phyloP scores from a whole-genome alignment of 2,113 vertebrate species.

The Phycodurus eques region DNA sequence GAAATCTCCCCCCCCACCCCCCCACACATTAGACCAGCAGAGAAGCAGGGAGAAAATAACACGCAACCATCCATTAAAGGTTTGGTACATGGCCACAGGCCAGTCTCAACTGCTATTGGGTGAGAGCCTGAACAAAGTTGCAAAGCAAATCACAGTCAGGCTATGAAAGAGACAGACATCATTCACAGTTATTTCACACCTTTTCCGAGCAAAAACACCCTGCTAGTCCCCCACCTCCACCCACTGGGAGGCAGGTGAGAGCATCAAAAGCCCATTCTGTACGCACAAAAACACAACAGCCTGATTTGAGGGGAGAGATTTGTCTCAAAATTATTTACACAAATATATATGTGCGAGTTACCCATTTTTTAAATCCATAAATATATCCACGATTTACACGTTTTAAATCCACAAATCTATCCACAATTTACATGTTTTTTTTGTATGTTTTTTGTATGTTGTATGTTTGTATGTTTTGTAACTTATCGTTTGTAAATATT shows the following conservation, averaged over 20 bases:
- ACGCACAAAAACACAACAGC: background rate
- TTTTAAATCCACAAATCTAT: no score
- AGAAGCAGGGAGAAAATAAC: background rate
- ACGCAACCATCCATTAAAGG: background rate
- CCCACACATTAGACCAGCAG: background rate
- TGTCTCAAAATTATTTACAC: no score
- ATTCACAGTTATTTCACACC: slow-evolving; percentile 10
- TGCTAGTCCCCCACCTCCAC: background rate
- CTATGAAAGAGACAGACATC: background rate
- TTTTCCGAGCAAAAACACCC: slow-evolving; percentile 1
- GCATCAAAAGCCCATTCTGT: background rate
- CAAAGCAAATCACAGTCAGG: slow-evolving; percentile 9
- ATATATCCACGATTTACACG: no score
- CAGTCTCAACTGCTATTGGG: background rate
- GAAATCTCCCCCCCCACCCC: background rate
- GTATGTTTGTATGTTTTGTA: no score
- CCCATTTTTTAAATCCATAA: no score
- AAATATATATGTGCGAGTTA: no score
- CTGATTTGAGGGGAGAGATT: background rate
- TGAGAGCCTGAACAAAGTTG: slow-evolving; percentile 1
- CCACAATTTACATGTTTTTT: no score
- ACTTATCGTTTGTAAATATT: no score
- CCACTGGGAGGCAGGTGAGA: slow-evolving; percentile 4
- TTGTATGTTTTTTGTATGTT: no score
- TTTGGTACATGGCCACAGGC: background rate